These are phyloP conservation scores for Galemys pyrenaicus DNA, from an alignment of 2,113 vertebrate genomes.

Conservation along the genomic window DNA sequence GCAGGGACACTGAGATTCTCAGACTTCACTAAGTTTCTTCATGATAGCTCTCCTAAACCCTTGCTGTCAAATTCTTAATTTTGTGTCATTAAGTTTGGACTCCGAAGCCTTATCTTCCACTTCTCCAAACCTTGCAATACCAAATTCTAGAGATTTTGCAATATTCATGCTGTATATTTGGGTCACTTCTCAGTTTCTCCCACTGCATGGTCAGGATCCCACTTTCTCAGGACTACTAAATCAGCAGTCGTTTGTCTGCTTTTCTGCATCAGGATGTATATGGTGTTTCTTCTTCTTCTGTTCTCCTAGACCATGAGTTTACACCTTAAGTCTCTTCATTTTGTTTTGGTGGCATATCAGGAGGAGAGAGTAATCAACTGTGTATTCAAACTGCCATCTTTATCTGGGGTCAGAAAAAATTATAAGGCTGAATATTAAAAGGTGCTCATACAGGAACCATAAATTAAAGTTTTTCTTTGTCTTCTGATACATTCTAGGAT, in stretches of 20 bases:
- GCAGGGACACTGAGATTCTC: too few relatives aligned
- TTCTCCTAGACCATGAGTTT: not conserved
- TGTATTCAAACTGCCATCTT: constrained; percentile 30
- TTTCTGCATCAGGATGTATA: not conserved
- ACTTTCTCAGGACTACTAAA: not conserved
- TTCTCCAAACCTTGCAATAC: not conserved
- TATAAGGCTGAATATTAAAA: constrained; percentile 22
- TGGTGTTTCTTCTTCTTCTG: not conserved
- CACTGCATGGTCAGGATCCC: not conserved
- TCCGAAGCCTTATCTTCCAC: not conserved
- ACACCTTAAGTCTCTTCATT: not conserved
- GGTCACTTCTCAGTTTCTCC: constrained; percentile 1
- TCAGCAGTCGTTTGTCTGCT: not conserved
- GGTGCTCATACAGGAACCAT: not conserved
- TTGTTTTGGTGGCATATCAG: constrained; percentile 21
- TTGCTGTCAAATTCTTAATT: too few relatives aligned
- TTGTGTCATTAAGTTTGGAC: too few relatives aligned
- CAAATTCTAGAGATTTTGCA: not conserved
- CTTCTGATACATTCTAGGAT: constrained; percentile 63
- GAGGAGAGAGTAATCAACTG: not conserved
- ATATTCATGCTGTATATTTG: not conserved
- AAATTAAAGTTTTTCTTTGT: constrained; percentile 39
- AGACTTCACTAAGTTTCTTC: too few relatives aligned
- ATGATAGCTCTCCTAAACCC: too few relatives aligned
- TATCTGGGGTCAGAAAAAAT: constrained; percentile 1